Evolutionary conservation across 2,888 invertebrate species (phyloP), one percentile per base, ranked within the genome.

Genomic region (Drosophila greeni): DNA sequence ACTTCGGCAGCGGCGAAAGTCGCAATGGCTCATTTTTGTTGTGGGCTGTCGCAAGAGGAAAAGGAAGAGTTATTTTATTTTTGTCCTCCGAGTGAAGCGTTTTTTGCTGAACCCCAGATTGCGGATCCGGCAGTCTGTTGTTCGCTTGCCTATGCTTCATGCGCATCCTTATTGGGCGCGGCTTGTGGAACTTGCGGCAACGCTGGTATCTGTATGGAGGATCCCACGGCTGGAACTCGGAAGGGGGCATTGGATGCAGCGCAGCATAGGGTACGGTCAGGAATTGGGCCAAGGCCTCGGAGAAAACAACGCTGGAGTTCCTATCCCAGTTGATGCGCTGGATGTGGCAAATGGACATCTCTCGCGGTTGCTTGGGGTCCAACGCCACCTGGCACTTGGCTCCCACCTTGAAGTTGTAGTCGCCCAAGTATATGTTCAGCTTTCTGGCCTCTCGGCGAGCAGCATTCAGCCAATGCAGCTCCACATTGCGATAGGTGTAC

Each of bases 391-490:
- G 89, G 88, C 95, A 95, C 85, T 93, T 93, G 11, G 94, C 93
- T 2, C 95, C 95, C 14, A 86, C 86, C 75, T 85, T 81, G 34
- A 86, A 86, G 56, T 83, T 80, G 23, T 73, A 72, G 57, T 85
- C 86, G 1, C 86, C 86, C 18, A 71, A 74, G 53, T 86, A 87
- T 77, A 84, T 75, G 56, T 84, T 81, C 24, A 83, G 80, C 2
- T 75, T 57, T 20, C 83, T 82, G 2, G 76, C 43, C 23, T 90
- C 95, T 91, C 93, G 91, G 75, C 94, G 91, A 66, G 93, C 90
- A 87, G 95, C 95, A 75, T 93, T 93, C 95, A 96, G 97, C 23
- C 95, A 92, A 89, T 97, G 97, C 87, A 95, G 95, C 86, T 97
- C 97, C 70, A 96, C 95, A 88, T 97, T 97, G 53, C 97, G 91